Base-by-base conservation (phyloP, 92 coral and sea anemone species). In the Bergia sp. region DNA sequence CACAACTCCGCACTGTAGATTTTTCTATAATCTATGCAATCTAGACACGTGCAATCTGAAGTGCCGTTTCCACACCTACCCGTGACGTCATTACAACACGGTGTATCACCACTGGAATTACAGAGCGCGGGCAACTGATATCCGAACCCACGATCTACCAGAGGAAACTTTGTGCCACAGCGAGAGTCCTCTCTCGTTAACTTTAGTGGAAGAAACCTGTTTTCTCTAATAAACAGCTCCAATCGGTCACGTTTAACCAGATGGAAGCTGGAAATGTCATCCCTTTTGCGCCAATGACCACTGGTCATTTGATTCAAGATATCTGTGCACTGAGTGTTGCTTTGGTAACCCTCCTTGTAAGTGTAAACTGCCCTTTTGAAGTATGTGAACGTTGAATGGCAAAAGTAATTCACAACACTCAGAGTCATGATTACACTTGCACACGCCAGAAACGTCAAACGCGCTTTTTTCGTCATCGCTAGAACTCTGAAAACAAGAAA, bases 21-120 rank as follows among this genome's bases (percentile, higher is more conserved):
- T 13, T 78, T 85, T 50, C 92, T 89, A 76, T 86, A 94, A 90
- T 94, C 93, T n/a, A 91, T 89, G 81, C 96, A 94, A 2, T 41
- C 69, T 47, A 86, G 39, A 65, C 96, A 94, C 69, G 69, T 41
- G 79, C 96, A 94, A 89, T 90, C 80, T 65, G 76, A 86, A 15
- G 82, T 3, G 18, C 89, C 93, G 44, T 75, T 44, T 44, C 94
- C 92, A 47, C 96, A 94, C 82, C 81, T 69, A 8, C 91, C 94
- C 12, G 50, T 23, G 66, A 71, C 81, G 65, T 90, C 91, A 80
- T 94, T 92, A 57, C 96, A 94, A 90, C 96, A 94, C 38, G 91
- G 92, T 5, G 64, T 71, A 20, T 65, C 38, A 75, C 96, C 82
- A 39, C 72, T 40, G 43, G 88, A 73, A 71, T 86, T 88, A 79